A percentile compares a stretch with the other conserved stretches of the same genome.
Evolutionary conservation across 2,797 vertebrate genomes (phyloP).

Genomic region (Champsocephalus esox): DNA sequence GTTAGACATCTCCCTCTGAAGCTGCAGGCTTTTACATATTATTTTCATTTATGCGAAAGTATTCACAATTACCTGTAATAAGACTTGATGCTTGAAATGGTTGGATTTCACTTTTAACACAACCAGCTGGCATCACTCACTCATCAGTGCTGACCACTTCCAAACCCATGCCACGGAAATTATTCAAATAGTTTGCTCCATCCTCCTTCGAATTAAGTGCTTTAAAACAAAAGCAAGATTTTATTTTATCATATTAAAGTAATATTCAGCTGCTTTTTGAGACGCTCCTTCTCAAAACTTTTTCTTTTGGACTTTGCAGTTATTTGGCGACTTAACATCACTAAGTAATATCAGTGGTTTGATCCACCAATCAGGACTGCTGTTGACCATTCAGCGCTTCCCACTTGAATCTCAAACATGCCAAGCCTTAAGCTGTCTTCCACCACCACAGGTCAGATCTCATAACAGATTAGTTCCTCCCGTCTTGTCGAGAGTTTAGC

Average conservation of each 20-base stretch:
- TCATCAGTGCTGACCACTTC: constrained; percentile 4
- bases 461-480: constrained; percentile 1
- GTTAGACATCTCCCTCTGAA: constrained; percentile 2
- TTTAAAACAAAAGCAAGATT: constrained; percentile 4
- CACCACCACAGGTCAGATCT: constrained; percentile 16
- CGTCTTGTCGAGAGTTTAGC: constrained; percentile 6
- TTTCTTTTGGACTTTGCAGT: constrained; percentile 15
- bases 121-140: constrained; percentile 9
- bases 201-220: constrained; percentile 43
- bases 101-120: constrained; percentile 6
- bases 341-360: constrained; percentile 19
- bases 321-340: constrained; percentile 15
- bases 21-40: not conserved
- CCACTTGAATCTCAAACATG: constrained; percentile 19
- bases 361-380: constrained; percentile 24
- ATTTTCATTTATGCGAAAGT: not conserved
- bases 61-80: not conserved
- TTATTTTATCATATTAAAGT: not conserved
- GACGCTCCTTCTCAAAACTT: not conserved
- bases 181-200: constrained; percentile 25
- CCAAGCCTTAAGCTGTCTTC: constrained; percentile 26
- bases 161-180: constrained; percentile 8
- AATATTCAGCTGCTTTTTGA: constrained; percentile 8
- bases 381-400: not conserved
- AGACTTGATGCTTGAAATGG: constrained; percentile 4